These are phyloP conservation scores for Pangasius djambal DNA, from an alignment of 2,797 vertebrate species.

Conservation along the genomic window DNA sequence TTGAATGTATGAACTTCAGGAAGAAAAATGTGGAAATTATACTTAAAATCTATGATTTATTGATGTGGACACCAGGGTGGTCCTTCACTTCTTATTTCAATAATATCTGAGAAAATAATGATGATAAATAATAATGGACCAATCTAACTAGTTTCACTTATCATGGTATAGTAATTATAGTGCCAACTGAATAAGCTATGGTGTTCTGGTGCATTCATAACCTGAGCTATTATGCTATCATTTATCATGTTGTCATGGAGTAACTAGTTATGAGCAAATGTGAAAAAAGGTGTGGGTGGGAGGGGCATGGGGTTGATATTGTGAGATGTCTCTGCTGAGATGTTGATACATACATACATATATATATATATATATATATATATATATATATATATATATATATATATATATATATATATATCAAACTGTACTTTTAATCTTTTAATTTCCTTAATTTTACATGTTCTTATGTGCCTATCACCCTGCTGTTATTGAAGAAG, in stretches of 20 bases:
- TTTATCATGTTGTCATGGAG: not conserved
- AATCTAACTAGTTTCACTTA: slow-evolving; percentile 30
- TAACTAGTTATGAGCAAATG: not conserved
- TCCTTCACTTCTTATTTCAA: not conserved
- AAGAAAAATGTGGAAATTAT: not conserved
- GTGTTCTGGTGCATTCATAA: slow-evolving; percentile 29
- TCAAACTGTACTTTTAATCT: too few species aligned
- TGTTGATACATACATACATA: not conserved
- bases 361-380: too few species aligned
- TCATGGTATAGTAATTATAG: slow-evolving; percentile 42
- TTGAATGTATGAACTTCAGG: slow-evolving; percentile 6
- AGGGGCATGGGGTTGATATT: not conserved
- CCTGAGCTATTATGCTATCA: not conserved
- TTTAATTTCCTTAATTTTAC: too few species aligned
- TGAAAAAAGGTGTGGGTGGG: not conserved
- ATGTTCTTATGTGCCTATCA: too few species aligned
- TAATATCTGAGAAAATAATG: slow-evolving; percentile 8
- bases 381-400: too few species aligned
- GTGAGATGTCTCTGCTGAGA: not conserved
- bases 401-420: too few species aligned
- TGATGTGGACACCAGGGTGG: not conserved
- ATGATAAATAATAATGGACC: not conserved
- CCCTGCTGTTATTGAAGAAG: too few species aligned
- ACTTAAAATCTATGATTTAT: slow-evolving; percentile 1
- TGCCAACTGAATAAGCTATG: slow-evolving; percentile 69